These are phyloP conservation scores for Tinea trinotella DNA, from an alignment of 2,888 invertebrate genomes.

Conservation along the genomic window DNA sequence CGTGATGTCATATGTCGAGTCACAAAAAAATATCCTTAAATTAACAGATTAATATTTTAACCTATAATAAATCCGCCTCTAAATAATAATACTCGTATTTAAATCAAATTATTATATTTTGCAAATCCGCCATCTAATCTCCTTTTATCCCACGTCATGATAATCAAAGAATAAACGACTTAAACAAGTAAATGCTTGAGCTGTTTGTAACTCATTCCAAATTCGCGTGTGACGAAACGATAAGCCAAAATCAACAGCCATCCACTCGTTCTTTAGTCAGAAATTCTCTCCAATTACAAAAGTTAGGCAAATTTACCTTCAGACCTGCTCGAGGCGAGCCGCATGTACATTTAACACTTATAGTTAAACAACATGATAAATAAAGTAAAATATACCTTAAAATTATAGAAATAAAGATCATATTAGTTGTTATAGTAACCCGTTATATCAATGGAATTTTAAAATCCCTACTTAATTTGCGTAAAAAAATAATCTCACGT, in stretches of 20 bases:
- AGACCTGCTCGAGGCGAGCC: constrained; percentile 10
- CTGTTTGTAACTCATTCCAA: constrained; percentile 34
- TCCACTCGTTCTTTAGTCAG: constrained; percentile 13
- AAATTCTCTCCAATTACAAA: constrained; percentile 19
- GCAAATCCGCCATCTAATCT: not conserved
- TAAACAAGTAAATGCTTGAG: not conserved
- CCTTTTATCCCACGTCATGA: not conserved
- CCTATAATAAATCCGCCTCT: no score
- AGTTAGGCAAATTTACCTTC: constrained; percentile 19
- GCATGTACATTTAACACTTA: not conserved
- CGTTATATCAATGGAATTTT: not conserved
- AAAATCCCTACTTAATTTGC: not conserved
- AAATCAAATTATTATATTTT: not conserved
- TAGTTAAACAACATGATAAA: not conserved
- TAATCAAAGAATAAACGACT: not conserved
- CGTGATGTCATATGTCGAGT: no score
- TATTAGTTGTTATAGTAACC: not conserved
- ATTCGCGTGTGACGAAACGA: constrained; percentile 36
- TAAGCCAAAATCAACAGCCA: constrained; percentile 28
- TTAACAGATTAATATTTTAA: no score
- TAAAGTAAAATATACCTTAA: not conserved
- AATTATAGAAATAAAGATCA: not conserved
- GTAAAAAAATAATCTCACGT: not conserved
- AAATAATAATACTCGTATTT: no score
- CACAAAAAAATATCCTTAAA: no score